A percentile compares a stretch with the other conserved stretches of the same genome.
Conservation (phyloP, 2,797 vertebrate genomes). For the Rhynchonycteris naso region DNA sequence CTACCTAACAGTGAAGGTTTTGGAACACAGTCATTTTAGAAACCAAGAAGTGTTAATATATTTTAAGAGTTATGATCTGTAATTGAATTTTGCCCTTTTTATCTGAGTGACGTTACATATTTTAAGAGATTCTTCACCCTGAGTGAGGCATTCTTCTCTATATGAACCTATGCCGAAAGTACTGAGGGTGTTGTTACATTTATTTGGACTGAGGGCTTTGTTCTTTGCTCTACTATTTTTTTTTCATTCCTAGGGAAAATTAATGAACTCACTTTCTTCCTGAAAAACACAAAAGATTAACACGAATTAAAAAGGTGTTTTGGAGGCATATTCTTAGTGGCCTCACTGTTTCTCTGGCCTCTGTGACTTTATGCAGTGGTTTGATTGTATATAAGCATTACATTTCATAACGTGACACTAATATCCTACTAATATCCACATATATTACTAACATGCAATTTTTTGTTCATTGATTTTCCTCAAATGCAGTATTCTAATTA, state of each 20-base stretch:
- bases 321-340: background rate
- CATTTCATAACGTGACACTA: background rate
- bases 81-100: constrained; percentile 62
- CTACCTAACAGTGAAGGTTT: constrained; percentile 22
- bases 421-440: background rate
- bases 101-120: constrained; percentile 13
- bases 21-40: constrained; percentile 60
- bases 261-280: constrained; percentile 9
- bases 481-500: constrained; percentile 12
- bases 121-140: constrained; percentile 46
- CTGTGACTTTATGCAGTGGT: background rate
- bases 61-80: constrained; percentile 64
- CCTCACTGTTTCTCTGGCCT: background rate
- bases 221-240: constrained; percentile 48
- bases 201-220: constrained; percentile 51
- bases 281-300: background rate
- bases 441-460: background rate
- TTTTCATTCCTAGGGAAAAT: constrained; percentile 45
- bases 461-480: constrained; percentile 25
- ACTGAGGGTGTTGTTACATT: background rate
- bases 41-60: constrained; percentile 43
- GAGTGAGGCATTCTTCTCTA: background rate
- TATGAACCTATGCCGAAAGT: background rate
- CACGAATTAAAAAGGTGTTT: background rate
- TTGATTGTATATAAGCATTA: background rate